These are phyloP conservation scores for Phymastichus coffea DNA, from an alignment of 1,140 invertebrate genomes.

Conservation along the genomic window DNA sequence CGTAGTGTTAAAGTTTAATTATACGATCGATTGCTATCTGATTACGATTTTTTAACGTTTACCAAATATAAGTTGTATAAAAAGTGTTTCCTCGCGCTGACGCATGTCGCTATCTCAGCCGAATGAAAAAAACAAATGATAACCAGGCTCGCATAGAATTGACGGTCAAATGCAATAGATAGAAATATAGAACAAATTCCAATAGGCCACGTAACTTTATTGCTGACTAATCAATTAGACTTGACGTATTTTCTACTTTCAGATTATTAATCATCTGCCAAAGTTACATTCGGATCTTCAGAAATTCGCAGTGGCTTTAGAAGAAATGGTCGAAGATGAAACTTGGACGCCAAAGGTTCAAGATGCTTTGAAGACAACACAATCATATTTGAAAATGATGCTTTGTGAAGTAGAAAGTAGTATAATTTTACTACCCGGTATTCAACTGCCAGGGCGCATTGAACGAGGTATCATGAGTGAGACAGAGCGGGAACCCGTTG, in stretches of 20 bases:
- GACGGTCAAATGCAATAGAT: slow-evolving; percentile 1
- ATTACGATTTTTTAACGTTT: too few relatives aligned
- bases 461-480: slow-evolving; percentile 48
- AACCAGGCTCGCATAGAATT: not conserved
- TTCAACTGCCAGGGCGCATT: slow-evolving; percentile 42
- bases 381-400: slow-evolving; percentile 44
- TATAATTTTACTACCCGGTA: slow-evolving; percentile 36
- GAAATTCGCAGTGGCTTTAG: slow-evolving; percentile 54
- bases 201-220: too few relatives aligned
- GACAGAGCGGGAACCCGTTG: slow-evolving; percentile 44
- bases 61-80: not conserved
- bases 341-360: slow-evolving; percentile 21
- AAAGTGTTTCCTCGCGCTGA: slow-evolving; percentile 4
- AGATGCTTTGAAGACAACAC: slow-evolving; percentile 41
- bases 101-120: slow-evolving; percentile 6
- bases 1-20: too few relatives aligned
- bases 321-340: slow-evolving; percentile 50
- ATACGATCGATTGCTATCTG: too few relatives aligned
- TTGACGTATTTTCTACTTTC: slow-evolving; percentile 30
- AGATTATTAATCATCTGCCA: slow-evolving; percentile 49
- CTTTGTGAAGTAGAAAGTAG: slow-evolving; percentile 54
- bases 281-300: slow-evolving; percentile 52
- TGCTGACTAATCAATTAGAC: too few relatives aligned
- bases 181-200: too few relatives aligned
- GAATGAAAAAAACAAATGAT: not conserved